These are phyloP conservation scores for Zaprionus obscuricornis DNA, from an alignment of 2,888 invertebrate genomes.

Conservation along the genomic window DNA sequence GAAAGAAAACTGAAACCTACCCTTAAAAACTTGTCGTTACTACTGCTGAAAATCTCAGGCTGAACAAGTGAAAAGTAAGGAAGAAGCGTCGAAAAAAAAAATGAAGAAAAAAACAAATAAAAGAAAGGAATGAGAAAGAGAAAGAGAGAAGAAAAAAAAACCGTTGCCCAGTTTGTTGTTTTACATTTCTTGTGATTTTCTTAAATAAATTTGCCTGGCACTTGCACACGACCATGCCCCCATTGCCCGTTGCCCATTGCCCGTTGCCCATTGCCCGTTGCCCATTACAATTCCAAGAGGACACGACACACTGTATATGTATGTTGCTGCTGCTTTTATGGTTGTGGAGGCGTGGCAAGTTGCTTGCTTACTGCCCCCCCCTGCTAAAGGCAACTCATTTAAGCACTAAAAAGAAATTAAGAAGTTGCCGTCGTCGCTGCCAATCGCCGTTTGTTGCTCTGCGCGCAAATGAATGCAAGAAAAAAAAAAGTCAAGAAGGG, in stretches of 20 bases:
- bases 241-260: too few relatives aligned
- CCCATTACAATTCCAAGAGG: slow-evolving; percentile 15
- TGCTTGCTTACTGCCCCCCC: slow-evolving; percentile 27
- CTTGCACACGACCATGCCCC: slow-evolving; percentile 11
- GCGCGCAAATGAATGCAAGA: slow-evolving; percentile 69
- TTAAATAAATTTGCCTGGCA: slow-evolving; percentile 70
- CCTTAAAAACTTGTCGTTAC: slow-evolving; percentile 65
- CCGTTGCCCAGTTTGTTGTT: slow-evolving; percentile 62
- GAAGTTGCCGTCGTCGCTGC: slow-evolving; percentile 63
- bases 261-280: slow-evolving; percentile 29
- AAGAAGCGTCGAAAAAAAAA: slow-evolving; percentile 1
- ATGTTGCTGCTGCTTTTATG: slow-evolving; percentile 13
- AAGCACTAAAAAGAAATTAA: slow-evolving; percentile 77
- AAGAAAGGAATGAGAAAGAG: slow-evolving; percentile 43
- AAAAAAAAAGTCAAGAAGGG: slow-evolving; percentile 27
- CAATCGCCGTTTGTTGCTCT: too few relatives aligned
- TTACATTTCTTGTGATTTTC: slow-evolving; percentile 75
- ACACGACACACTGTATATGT: too few relatives aligned
- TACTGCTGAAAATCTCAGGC: slow-evolving; percentile 29
- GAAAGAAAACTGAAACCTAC: slow-evolving; percentile 45
- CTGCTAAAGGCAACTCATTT: slow-evolving; percentile 59
- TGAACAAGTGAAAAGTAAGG: too few relatives aligned
- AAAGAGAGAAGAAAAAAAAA: slow-evolving; percentile 28
- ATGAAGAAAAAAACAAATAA: slow-evolving; percentile 12
- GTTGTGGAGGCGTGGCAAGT: neutral